phyloP scores from a whole-genome alignment of 2,888 invertebrate species.

The Macaria notata region DNA sequence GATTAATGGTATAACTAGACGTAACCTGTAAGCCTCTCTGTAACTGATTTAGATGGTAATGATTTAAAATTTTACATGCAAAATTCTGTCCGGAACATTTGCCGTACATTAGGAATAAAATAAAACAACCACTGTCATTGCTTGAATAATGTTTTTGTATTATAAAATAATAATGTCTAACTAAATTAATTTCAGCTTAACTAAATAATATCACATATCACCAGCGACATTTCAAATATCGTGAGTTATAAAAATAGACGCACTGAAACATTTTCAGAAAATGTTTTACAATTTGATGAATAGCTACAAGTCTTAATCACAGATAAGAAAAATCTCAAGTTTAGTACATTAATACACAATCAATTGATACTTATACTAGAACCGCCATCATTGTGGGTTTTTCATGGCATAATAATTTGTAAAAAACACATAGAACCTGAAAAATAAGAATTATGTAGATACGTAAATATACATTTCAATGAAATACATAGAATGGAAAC shows the following conservation, averaged over 20 bases:
- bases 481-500: no score
- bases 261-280: slow-evolving; percentile 29
- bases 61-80: no score
- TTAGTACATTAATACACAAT: neutral
- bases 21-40: no score
- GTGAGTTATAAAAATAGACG: slow-evolving; percentile 21
- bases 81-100: no score
- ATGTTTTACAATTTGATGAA: slow-evolving; percentile 18
- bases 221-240: slow-evolving; percentile 60
- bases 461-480: neutral
- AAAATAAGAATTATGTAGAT: neutral
- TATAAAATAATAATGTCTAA: slow-evolving; percentile 42
- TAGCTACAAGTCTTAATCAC: slow-evolving; percentile 17
- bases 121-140: slow-evolving; percentile 35
- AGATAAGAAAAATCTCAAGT: slow-evolving; percentile 21
- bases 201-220: slow-evolving; percentile 79
- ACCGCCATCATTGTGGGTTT: no score
- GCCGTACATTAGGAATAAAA: no score
- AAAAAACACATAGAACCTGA: neutral
- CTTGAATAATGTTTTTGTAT: slow-evolving; percentile 41
- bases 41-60: no score
- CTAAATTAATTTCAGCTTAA: slow-evolving; percentile 45
- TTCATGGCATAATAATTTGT: no score
- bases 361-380: no score
- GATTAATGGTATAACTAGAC: no score